Evolutionary conservation across 2,113 vertebrate species (phyloP).

Genomic region (Deroptyus accipitrinus): DNA sequence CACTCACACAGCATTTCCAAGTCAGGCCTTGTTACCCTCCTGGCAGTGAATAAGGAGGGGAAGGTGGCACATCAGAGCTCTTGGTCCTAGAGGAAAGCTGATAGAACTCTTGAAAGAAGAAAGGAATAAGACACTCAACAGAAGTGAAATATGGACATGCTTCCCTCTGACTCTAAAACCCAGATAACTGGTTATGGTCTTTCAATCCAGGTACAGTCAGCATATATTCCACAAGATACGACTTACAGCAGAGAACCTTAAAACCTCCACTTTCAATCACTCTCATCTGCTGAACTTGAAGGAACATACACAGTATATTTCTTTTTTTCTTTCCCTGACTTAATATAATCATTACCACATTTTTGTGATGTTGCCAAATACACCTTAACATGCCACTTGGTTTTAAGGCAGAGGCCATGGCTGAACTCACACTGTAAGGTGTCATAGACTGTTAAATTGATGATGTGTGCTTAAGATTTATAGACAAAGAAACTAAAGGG

Average conservation of each 20-base stretch:
- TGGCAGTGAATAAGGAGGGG: background rate
- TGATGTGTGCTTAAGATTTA: background rate
- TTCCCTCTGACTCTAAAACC: background rate
- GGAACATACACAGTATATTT: background rate
- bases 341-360: background rate
- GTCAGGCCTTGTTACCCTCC: slow-evolving; percentile 36
- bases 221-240: background rate
- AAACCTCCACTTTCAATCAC: background rate
- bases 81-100: background rate
- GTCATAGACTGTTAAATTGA: background rate
- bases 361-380: background rate
- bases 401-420: background rate
- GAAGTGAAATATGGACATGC: background rate
- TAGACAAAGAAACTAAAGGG: slow-evolving; percentile 5
- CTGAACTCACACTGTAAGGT: background rate
- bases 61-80: background rate
- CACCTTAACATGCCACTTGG: background rate
- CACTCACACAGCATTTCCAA: slow-evolving; percentile 2
- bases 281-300: background rate
- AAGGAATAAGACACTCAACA: background rate
- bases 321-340: background rate
- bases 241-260: background rate
- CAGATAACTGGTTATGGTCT: background rate
- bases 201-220: background rate
- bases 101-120: background rate